Evolutionary conservation across 2,113 vertebrate species (phyloP), one percentile per base, ranked within the genome.

Genomic region (Ceyx cyanopectus): DNA sequence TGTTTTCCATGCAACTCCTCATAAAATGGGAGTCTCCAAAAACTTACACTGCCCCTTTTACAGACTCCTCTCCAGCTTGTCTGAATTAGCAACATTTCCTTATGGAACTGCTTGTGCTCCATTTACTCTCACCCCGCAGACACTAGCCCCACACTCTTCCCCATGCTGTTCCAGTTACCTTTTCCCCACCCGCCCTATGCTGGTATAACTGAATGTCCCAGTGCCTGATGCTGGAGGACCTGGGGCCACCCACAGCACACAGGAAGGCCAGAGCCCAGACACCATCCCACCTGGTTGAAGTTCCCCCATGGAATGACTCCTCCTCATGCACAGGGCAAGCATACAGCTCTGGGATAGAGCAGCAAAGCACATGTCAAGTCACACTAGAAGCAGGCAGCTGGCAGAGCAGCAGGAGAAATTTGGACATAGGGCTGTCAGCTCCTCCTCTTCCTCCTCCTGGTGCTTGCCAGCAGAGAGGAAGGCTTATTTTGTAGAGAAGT

Each of bases 401-500:
- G 91, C 95, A 95, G 62, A 82, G 62, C 83, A 75, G 80, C 65
- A 61, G 54, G 81, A 84, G 83, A 92, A 90, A 92, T 95, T 50
- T 93, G 81, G 63, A 93, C 2, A 12, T 27, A 76, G 54, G 37
- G 46, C 70, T 89, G 93, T 86, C 83, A 92, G 67, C 89, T 96
- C 74, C 88, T 95, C 88, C 86, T 96, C 88, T 95, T 95, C 94
- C 87, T 96, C 90, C 87, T 85, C 79, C 24, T 1, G 2, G 51
- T 45, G 73, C 90, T 89, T 2, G 15, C 75, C 56, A 92, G 91
- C 87, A 76, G 10, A 13, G 79, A 95, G 92, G 75, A 95, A 92
- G 91, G 81, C 85, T 94, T 56, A 53, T 94, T 95, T 95, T 88
- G 78, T 83, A 86, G 74, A 79, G 86, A 95, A 86, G 89, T 90